phyloP scores from a whole-genome alignment of 2,888 invertebrate genomes.

The Mechanitis messenoides region DNA sequence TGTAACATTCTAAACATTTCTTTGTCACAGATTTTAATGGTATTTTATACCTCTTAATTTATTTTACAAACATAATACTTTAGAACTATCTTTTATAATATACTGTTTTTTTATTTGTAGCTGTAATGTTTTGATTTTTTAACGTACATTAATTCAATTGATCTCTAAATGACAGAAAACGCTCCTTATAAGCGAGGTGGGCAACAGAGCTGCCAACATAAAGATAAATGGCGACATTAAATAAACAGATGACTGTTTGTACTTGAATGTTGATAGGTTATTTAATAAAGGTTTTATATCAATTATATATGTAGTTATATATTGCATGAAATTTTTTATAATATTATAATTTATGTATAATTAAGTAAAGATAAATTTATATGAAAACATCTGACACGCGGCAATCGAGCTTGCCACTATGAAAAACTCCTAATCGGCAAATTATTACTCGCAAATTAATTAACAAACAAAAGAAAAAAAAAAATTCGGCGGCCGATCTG shows the following conservation, averaged over 20 bases:
- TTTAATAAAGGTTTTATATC: conserved; percentile 16
- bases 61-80: too few species aligned
- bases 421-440: too few species aligned
- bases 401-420: too few species aligned
- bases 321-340: not conserved
- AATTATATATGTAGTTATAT: not conserved
- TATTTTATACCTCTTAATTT: not conserved
- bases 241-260: conserved; percentile 43
- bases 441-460: too few species aligned
- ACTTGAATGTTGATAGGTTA: conserved; percentile 30
- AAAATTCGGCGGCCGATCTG: too few species aligned
- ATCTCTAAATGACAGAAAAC: conserved; percentile 20
- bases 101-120: too few species aligned
- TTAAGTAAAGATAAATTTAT: not conserved
- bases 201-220: conserved; percentile 35
- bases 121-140: not conserved
- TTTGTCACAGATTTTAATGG: conserved; percentile 5
- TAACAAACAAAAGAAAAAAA: too few species aligned
- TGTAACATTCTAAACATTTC: conserved; percentile 15
- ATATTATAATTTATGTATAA: too few species aligned
- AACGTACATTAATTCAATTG: conserved; percentile 23
- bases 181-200: conserved; percentile 11
- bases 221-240: conserved; percentile 45
- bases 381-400: not conserved
- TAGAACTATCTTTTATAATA: too few species aligned